Evolutionary conservation across 2,113 vertebrate species (phyloP).

Genomic region (Machaerirhynchus nigripectus): DNA sequence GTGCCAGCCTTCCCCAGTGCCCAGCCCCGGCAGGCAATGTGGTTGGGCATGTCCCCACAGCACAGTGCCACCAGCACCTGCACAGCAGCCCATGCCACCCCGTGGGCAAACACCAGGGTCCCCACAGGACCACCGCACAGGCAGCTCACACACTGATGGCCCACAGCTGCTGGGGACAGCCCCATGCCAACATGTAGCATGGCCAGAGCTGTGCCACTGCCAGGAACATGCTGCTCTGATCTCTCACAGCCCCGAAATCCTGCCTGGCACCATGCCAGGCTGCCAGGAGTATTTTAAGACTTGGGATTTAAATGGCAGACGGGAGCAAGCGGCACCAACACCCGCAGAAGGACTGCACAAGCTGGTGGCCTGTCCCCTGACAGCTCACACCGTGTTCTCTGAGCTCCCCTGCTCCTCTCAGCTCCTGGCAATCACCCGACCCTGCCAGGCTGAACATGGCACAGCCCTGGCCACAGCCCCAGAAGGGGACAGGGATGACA

Average conservation of each 20-base stretch:
- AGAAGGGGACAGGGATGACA: neutral
- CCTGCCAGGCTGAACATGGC: neutral
- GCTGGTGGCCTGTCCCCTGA: neutral
- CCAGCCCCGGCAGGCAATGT: neutral
- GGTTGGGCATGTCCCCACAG: fast-evolving
- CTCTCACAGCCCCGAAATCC: neutral
- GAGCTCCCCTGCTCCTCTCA: neutral
- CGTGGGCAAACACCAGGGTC: neutral
- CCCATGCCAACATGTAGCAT: fast-evolving
- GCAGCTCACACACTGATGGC: fast-evolving
- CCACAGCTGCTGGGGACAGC: neutral
- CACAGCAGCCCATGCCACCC: neutral
- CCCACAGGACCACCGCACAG: fast-evolving
- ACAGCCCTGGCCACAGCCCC: neutral
- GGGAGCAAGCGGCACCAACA: fast-evolving
- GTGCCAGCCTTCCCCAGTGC: neutral
- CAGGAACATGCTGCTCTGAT: neutral
- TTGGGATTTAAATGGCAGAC: neutral
- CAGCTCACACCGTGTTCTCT: fast-evolving
- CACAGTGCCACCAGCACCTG: neutral
- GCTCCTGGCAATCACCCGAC: fast-evolving
- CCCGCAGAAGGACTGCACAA: neutral
- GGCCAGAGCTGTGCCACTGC: neutral
- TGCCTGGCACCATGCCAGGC: neutral
- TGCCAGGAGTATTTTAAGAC: conserved; percentile 13